A percentile compares a stretch with the other conserved stretches of the same genome.
These are phyloP conservation scores for Pteruthius melanotis DNA, from an alignment of 2,113 vertebrate genomes.

Conservation along the genomic window DNA sequence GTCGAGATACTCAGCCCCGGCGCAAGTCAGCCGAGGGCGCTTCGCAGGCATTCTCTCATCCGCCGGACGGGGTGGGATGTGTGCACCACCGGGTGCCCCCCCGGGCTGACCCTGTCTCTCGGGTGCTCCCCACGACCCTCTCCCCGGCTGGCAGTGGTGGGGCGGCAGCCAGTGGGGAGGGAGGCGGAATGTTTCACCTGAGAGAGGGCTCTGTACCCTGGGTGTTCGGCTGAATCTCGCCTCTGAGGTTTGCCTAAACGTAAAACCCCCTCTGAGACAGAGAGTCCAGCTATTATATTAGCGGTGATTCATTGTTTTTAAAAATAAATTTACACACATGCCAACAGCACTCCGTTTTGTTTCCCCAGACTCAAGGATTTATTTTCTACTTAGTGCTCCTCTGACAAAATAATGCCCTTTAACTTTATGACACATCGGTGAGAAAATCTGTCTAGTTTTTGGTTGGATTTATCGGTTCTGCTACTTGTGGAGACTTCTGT, in stretches of 20 bases:
- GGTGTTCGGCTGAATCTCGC: not conserved
- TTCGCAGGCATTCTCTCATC: not conserved
- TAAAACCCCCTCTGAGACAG: conserved; percentile 38
- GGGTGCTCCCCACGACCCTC: not conserved
- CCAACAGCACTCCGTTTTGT: conserved; percentile 67
- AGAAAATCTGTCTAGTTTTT: conserved; percentile 69
- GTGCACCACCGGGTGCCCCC: too few relatives aligned
- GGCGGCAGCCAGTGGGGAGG: not conserved
- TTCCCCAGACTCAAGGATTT: conserved; percentile 72
- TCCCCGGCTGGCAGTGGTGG: not conserved
- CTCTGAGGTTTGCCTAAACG: conserved; percentile 40
- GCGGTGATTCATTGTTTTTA: conserved; percentile 79
- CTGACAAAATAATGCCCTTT: conserved; percentile 76
- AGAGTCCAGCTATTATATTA: conserved; percentile 74
- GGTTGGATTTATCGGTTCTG: conserved; percentile 61
- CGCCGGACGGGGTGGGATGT: not conserved
- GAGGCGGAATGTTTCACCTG: not conserved
- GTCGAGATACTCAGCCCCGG: not conserved
- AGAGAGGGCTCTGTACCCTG: not conserved
- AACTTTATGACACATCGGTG: conserved; percentile 71
- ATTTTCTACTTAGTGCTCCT: conserved; percentile 74
- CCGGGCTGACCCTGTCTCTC: not conserved
- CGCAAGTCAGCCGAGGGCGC: not conserved
- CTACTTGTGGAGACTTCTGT: conserved; percentile 54
- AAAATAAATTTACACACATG: conserved; percentile 76